Percentiles rank a stretch among this genome's conserved stretches.
These are phyloP conservation scores for Pterocles orientalis DNA, from an alignment of 2,113 vertebrate species.

Conservation along the genomic window DNA sequence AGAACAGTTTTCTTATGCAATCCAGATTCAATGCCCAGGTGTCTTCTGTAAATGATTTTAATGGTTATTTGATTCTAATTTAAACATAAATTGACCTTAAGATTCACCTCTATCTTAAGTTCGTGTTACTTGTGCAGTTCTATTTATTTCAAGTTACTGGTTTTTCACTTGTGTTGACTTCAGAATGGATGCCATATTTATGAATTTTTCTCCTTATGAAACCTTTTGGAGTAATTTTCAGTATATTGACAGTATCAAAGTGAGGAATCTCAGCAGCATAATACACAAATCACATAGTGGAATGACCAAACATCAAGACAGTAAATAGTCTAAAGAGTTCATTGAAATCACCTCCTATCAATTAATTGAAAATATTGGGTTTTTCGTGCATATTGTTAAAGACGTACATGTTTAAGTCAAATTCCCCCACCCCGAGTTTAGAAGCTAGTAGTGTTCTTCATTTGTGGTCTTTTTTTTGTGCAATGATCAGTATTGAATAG, in stretches of 20 bases:
- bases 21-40: conserved; percentile 29
- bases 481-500: background rate
- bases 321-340: background rate
- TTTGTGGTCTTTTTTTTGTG: background rate
- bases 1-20: conserved; percentile 61
- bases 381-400: background rate
- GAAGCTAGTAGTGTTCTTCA: background rate
- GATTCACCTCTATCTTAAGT: conserved; percentile 21
- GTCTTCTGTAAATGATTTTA: conserved; percentile 64
- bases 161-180: background rate
- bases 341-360: background rate
- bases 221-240: background rate
- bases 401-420: background rate
- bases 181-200: background rate
- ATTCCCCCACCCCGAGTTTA: background rate
- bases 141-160: conserved; percentile 44
- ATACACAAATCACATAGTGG: background rate
- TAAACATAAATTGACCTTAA: conserved; percentile 69
- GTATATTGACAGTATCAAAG: background rate
- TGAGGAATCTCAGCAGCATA: background rate
- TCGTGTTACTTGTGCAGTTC: background rate
- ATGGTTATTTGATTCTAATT: conserved; percentile 67
- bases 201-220: background rate
- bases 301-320: background rate
- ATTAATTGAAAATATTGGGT: background rate